Evolutionary conservation across 1,140 invertebrate genomes (phyloP).

Genomic region (Pomacea maculata): DNA sequence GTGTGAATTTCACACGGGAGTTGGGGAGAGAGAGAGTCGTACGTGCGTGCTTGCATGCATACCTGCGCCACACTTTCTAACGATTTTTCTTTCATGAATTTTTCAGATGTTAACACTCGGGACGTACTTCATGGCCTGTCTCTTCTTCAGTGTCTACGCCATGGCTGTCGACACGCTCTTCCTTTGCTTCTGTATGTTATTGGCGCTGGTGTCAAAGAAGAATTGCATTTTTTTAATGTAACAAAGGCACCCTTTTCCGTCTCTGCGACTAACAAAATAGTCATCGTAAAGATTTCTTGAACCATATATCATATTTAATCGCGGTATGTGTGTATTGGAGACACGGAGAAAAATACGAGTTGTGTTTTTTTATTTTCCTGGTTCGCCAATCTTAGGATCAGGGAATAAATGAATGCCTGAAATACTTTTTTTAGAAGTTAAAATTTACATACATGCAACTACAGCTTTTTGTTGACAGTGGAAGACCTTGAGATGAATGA

Average conservation of each 20-base stretch:
- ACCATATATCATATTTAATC: not conserved
- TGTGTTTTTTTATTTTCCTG: too few relatives aligned
- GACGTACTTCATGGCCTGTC: slow-evolving; percentile 79
- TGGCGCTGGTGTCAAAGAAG: not conserved
- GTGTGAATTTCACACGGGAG: not conserved
- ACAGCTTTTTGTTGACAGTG: slow-evolving; percentile 11
- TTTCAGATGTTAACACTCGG: slow-evolving; percentile 65
- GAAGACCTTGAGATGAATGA: slow-evolving; percentile 64
- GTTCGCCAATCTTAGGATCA: too few relatives aligned
- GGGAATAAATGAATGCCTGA: too few relatives aligned
- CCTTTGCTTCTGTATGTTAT: slow-evolving; percentile 87
- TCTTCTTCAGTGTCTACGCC: slow-evolving; percentile 93
- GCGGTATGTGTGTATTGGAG: not conserved
- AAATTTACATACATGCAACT: not conserved
- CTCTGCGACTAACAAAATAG: not conserved
- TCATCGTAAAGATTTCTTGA: not conserved
- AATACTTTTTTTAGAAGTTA: not conserved
- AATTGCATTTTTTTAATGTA: not conserved
- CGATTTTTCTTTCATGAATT: not conserved
- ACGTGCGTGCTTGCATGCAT: not conserved
- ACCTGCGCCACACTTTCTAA: not conserved
- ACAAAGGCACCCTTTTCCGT: not conserved
- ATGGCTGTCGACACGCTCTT: slow-evolving; percentile 97
- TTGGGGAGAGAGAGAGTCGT: not conserved
- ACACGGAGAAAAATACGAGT: too few relatives aligned